Evolutionary conservation across 37 sponge, comb jelly and placozoan genomes (phyloP), one percentile per base, ranked within the genome.

Genomic region (Dysidea cf. avara): DNA sequence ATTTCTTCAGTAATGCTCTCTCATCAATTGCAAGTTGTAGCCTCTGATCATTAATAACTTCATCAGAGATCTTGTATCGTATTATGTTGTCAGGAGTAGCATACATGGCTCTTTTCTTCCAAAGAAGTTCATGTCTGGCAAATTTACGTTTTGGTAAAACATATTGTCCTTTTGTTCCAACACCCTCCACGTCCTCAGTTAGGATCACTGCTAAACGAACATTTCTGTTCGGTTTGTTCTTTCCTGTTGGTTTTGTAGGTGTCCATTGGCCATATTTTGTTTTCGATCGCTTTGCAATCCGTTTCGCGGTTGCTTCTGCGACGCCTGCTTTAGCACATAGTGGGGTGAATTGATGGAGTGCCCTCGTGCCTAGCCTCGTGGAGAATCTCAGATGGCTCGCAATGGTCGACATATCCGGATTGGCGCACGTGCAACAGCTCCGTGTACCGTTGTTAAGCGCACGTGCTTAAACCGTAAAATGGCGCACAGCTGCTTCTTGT

Each of bases 111-210:
- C 53, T 86, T 11, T 61, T 43, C 14, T 64, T 33, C 12, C 92
- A 92, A 16, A 93, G 64, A 2, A 93, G 66, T 17, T 51, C 31
- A 69, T 93, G 89, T 67, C 91, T 72, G 7, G 84, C 94, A 75
- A 84, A 93, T 5, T 92, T 92, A 53, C 73, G 92, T 56, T 90
- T 89, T 31, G 86, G 92, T 28, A 68, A 67, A 1, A 86, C 85
- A 16, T 84, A 35, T 28, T 93, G 77, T 7, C 87, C 86, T 36
- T 67, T 81, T 13, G 21, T 36, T 20, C 94, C 94, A 30, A 93
- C 75, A 14, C 72, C 85, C 2, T 47, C 65, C 11, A 92, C 82
- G 35, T 87, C 89, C 56, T 92, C 78, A 13, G 85, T 71, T 12
- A 92, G 57, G 18, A 87, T 80, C 21, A 92, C 68, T 3, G 51